Evolutionary conservation across 2,113 vertebrate species (phyloP), one percentile per base, ranked within the genome.

Genomic region (Gopherus flavomarginatus): DNA sequence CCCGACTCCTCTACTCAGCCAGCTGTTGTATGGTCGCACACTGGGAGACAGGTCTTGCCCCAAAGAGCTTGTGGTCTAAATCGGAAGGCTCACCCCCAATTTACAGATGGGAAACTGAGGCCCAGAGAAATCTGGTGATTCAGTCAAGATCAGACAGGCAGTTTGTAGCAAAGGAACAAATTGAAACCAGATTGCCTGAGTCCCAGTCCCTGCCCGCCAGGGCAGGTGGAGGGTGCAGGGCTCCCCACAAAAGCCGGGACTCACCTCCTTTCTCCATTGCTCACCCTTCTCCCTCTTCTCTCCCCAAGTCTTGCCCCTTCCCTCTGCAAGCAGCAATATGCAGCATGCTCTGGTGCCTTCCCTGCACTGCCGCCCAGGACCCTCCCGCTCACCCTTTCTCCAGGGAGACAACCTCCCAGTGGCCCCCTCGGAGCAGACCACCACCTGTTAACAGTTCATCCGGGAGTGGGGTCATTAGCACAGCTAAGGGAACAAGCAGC

Each of bases 391-490:
- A 50, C 83, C 75, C 90, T n/a, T 27, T 52, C 42, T 53, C 44
- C 42, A 57, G 31, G 47, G 52, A 89, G 87, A 59, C 62, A 90
- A 80, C 81, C 47, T 4, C 3, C 50, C 5, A 8, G 53, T 14
- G 86, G 10, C 69, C 81, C 82, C 35, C 59, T 79, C 81, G 79
- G n/a, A 24, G 81, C 94, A 65, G n/a, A 24, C 79, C 94, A 29
- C 81, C 97, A 97, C 96, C 92, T 97, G 97, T 94, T 79, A 97
- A 78, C 97, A 95, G 96, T 98, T 89, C 95, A 53, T 78, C 83
- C 85, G 72, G 85, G 86, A 84, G 91, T 79, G 10, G 44, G 90
- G 56, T 92, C 92, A 94, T 95, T 94, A 96, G 81, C 84, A 93
- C 89, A 50, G 88, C 91, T 90, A 90, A 95, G 79, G 88, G n/a